Percentiles rank a stretch among this genome's conserved stretches.
These are phyloP conservation scores for Drosophila setifemur DNA, from an alignment of 1,140 invertebrate genomes.

Conservation along the genomic window DNA sequence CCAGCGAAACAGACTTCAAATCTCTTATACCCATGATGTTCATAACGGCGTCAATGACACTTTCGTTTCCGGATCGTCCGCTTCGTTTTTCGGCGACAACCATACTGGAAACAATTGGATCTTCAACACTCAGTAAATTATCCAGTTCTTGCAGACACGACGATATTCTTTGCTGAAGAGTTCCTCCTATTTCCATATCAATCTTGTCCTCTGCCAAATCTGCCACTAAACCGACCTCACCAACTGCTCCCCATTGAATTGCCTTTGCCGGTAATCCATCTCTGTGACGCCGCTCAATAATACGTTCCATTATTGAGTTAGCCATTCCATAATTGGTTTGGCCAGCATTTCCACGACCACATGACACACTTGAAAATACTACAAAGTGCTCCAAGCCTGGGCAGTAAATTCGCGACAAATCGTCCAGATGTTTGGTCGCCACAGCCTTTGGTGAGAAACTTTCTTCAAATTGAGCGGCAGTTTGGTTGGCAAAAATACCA, in stretches of 20 bases:
- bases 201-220: slow-evolving; percentile 92
- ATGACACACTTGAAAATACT: slow-evolving; percentile 94
- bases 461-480: slow-evolving; percentile 84
- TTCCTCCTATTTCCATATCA: slow-evolving; percentile 90
- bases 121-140: slow-evolving; percentile 86
- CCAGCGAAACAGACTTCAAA: slow-evolving; percentile 86
- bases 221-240: slow-evolving; percentile 89
- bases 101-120: slow-evolving; percentile 89
- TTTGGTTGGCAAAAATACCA: slow-evolving; percentile 86
- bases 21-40: slow-evolving; percentile 86
- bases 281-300: slow-evolving; percentile 85
- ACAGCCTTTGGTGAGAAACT: slow-evolving; percentile 85
- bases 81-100: slow-evolving; percentile 89
- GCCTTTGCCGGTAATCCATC: slow-evolving; percentile 87
- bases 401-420: slow-evolving; percentile 84
- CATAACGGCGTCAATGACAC: slow-evolving; percentile 86
- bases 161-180: slow-evolving; percentile 91
- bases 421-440: slow-evolving; percentile 86
- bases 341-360: slow-evolving; percentile 93
- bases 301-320: slow-evolving; percentile 89
- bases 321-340: slow-evolving; percentile 94
- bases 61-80: slow-evolving; percentile 84
- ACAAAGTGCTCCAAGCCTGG: slow-evolving; percentile 86
- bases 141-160: slow-evolving; percentile 89
- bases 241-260: slow-evolving; percentile 89